phyloP scores from a whole-genome alignment of 2,888 invertebrate genomes.

The Drepanosiphum platanoidis region DNA sequence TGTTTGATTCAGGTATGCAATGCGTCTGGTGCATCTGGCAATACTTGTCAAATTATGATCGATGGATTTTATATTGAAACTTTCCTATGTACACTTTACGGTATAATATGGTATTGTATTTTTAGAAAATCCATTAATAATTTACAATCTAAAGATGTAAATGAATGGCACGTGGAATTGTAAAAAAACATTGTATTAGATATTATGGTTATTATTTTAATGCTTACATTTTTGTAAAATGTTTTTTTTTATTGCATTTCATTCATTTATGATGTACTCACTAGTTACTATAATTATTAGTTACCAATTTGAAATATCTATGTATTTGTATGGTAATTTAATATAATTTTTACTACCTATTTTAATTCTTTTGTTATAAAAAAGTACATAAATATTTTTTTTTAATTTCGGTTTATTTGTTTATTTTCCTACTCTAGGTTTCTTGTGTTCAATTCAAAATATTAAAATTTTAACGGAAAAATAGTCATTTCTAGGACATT shows the following conservation, averaged over 20 bases:
- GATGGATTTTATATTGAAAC: slow-evolving; percentile 94
- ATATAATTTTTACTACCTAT: too few relatives aligned
- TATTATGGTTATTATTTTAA: neutral
- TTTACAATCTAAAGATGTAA: slow-evolving; percentile 34
- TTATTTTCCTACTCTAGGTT: too few relatives aligned
- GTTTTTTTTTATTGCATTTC: neutral
- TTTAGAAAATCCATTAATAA: slow-evolving; percentile 47
- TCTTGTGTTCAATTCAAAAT: too few relatives aligned
- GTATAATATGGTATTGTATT: slow-evolving; percentile 76
- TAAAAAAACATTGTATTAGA: slow-evolving; percentile 10
- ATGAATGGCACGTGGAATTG: slow-evolving; percentile 49
- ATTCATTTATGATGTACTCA: neutral
- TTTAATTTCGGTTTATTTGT: too few relatives aligned
- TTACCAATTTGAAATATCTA: too few relatives aligned
- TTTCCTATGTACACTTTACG: slow-evolving; percentile 79
- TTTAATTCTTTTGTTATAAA: too few relatives aligned
- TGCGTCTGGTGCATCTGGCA: neutral
- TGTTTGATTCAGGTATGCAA: neutral
- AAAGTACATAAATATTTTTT: too few relatives aligned
- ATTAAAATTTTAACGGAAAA: too few relatives aligned
- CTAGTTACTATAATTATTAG: too few relatives aligned
- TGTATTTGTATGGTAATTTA: too few relatives aligned
- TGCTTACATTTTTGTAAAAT: neutral
- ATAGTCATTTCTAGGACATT: too few relatives aligned
- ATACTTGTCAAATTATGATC: slow-evolving; percentile 76